These are phyloP conservation scores for Drosophila subobscura DNA, from an alignment of 1,140 invertebrate species.

Conservation along the genomic window DNA sequence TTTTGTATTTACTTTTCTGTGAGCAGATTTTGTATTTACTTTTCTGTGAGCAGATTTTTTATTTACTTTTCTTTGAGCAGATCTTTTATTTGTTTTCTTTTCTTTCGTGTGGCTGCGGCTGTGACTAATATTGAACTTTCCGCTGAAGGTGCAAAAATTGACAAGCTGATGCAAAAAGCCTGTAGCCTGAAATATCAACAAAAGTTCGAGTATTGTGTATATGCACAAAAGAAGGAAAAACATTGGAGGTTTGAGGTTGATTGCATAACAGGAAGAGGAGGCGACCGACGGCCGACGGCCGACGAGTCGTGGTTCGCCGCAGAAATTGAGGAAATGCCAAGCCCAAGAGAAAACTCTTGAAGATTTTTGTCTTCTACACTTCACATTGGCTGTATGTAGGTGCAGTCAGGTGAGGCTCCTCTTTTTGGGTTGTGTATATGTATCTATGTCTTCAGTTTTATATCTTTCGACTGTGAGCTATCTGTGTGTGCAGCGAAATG, in stretches of 20 bases:
- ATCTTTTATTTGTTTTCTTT: too few species aligned
- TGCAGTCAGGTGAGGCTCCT: slow-evolving; percentile 58
- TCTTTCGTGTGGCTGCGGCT: not conserved
- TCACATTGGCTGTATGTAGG: slow-evolving; percentile 37
- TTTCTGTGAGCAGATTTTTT: not conserved
- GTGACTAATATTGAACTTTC: slow-evolving; percentile 49
- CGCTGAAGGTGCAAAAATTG: slow-evolving; percentile 67
- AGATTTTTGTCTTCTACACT: slow-evolving; percentile 16
- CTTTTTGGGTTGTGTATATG: slow-evolving; percentile 14
- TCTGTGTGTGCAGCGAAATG: slow-evolving; percentile 71
- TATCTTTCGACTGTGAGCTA: not conserved
- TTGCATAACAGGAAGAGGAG: slow-evolving; percentile 58
- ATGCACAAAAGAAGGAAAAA: slow-evolving; percentile 13
- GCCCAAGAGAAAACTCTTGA: slow-evolving; percentile 49
- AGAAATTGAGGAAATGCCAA: slow-evolving; percentile 59
- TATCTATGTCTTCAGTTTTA: slow-evolving; percentile 9
- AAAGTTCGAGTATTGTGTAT: slow-evolving; percentile 8
- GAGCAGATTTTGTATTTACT: not conserved
- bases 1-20: too few species aligned
- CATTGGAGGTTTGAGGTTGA: slow-evolving; percentile 13
- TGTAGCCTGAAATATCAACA: slow-evolving; percentile 8
- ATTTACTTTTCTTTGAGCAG: too few species aligned
- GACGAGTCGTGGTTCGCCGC: slow-evolving; percentile 3
- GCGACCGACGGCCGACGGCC: too few species aligned
- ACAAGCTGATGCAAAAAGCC: slow-evolving; percentile 63